Percentiles rank a stretch among this genome's conserved stretches.
phyloP scores from a whole-genome alignment of 2,797 vertebrate species.

The Columba guinea region DNA sequence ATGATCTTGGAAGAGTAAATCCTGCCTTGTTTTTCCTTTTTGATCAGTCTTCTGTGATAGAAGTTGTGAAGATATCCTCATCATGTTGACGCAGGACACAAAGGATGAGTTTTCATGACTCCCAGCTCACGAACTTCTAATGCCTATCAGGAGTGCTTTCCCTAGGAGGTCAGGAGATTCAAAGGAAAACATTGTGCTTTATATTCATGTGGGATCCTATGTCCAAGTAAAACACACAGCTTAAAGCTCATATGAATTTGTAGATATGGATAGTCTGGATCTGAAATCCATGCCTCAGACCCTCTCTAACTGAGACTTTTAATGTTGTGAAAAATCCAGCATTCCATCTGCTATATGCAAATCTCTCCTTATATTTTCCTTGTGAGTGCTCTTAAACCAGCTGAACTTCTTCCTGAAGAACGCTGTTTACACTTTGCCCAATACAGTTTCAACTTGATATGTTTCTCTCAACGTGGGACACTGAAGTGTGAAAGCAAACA shows the following conservation, averaged over 20 bases:
- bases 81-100: not conserved
- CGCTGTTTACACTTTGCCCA: slow-evolving; percentile 3
- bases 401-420: slow-evolving; percentile 29
- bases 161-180: not conserved
- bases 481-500: not conserved
- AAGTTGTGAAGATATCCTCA: not conserved
- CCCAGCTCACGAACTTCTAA: accelerated
- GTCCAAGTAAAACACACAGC: not conserved
- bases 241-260: not conserved
- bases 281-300: not conserved
- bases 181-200: not conserved
- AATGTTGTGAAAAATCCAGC: not conserved
- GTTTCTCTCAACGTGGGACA: not conserved
- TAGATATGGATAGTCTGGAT: not conserved
- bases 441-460: not conserved
- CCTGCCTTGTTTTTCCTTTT: not conserved
- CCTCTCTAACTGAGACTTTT: not conserved
- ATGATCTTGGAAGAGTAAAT: not conserved
- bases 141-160: not conserved
- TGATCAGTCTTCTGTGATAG: not conserved
- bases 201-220: not conserved
- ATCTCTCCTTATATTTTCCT: slow-evolving; percentile 35
- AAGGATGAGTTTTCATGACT: not conserved
- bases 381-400: slow-evolving; percentile 23
- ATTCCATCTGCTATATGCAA: slow-evolving; percentile 19